Base-by-base conservation (phyloP, 2,888 invertebrate genomes). In the Epinotia nisella region DNA sequence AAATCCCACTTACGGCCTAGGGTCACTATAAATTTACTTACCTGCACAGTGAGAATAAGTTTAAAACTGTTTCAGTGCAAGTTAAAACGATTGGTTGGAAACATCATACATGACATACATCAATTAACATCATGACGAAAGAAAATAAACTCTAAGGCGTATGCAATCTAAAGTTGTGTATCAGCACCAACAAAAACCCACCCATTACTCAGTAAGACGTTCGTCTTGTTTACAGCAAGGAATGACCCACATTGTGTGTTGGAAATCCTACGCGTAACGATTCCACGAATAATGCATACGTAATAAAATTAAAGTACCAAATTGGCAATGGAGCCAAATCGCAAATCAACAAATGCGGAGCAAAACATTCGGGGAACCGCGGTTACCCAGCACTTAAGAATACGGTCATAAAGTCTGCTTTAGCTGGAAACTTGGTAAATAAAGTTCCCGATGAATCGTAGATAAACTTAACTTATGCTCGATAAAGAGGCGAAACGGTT, bases 241-340 rank as follows among this genome's bases (percentile, higher is more conserved):
- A 55, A 55, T 21, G 39, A 55, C 53, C 55, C 55, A 55, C 41
- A 56, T 70, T 19, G 53, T 11, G 53, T 19, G 49, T 5, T 10
- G 29, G n/a, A 35, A 65, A 59, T 5, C 66, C 71, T 41, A 65
- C 45, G 19, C 60, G 11, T 29, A 7, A 21, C 62, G 19, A 21
- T 65, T 71, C 65, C 24, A 17, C 58, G 71, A 71, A 71, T 65
- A n/a, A 55, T 65, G 51, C 39, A 65, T 53, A 71, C 29, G 29
- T 24, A 49, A 49, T n/a, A 53, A 66, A 64, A 66, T 29, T 24
- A 59, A 45, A 71, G 59, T 53, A 51, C 60, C 41, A 53, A 71
- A 71, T 71, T 71, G 71, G 71, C 61, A 66, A 51, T 53, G 41
- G 41, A 13, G 66, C 66, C 66, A 71, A 71, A 66, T 53, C 17